Evolutionary conservation across 2,797 vertebrate species (phyloP), one percentile per base, ranked within the genome.

Genomic region (Dendrocincla tyrannina): DNA sequence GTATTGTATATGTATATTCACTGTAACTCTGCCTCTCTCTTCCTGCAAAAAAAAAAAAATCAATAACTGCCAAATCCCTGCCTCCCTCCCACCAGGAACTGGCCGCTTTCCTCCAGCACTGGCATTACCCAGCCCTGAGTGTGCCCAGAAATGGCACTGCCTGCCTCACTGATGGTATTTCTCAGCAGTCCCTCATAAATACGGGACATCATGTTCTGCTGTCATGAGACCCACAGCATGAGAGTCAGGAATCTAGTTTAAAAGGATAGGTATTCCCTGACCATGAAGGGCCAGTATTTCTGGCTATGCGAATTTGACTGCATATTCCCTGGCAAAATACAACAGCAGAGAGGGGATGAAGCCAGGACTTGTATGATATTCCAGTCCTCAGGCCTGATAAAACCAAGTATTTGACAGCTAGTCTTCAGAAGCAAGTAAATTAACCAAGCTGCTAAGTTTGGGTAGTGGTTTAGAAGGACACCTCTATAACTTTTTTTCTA

Each of bases 191-290:
- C 35, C 30, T 91, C 32, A 20, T 22, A 79, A 80, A 74, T 68
- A 72, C 10, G 19, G 91, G 81, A 92, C 84, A 80, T 60, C 33
- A 9, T 52, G 84, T 95, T 95, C 92, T 95, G 81, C 85, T 86
- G 64, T 91, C 53, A 87, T 52, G 63, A 93, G 83, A 91, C 74
- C 86, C 74, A 75, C 70, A 73, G 76, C 74, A 53, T 12, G 35
- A 77, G 33, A 76, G 53, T 37, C 49, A 87, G 52, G 60, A 85
- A 77, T 25, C 53, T 72, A 53, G 46, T 92, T 92, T 77, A 76
- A 89, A 89, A 82, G 47, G 13, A 58, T 5, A 85, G 91, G 70
- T 82, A 70, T 92, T 89, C 56, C 88, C 63, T 14, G 11, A 24
- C 68, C 70, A 60, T 2, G 32, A 87, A 91, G 84, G 44, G 56